Conservation (phyloP, 2,888 invertebrate species). For the Zele albiditarsus region DNA sequence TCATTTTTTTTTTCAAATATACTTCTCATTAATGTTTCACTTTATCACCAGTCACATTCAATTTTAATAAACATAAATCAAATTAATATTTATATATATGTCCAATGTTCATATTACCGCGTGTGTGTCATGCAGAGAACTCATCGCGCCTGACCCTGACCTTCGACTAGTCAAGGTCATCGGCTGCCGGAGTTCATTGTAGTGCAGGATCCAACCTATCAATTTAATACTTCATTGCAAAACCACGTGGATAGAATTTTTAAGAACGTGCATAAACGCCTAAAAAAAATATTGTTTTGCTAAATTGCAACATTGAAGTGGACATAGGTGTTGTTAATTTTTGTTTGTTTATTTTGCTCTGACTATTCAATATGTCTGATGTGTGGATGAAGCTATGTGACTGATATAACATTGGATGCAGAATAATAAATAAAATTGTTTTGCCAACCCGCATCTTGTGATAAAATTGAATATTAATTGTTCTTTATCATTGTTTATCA, state of each 20-base stretch:
- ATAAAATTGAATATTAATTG: neutral
- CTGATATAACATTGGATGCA: neutral
- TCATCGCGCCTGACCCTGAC: slow-evolving; percentile 29
- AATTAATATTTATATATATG: neutral
- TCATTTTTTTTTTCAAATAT: neutral
- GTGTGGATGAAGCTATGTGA: slow-evolving; percentile 32
- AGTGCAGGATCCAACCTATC: neutral
- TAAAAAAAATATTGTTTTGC: neutral
- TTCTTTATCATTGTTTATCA: neutral
- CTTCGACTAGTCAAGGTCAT: slow-evolving; percentile 34
- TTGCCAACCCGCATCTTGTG: neutral
- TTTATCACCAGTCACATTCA: neutral
- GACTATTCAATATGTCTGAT: neutral
- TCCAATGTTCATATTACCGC: slow-evolving; percentile 36
- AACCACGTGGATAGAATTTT: slow-evolving; percentile 12
- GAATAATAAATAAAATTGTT: neutral
- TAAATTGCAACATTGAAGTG: neutral
- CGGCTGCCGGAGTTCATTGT: neutral
- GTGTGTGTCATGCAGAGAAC: slow-evolving; percentile 29
- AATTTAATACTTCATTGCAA: slow-evolving; percentile 14
- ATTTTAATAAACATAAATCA: neutral
- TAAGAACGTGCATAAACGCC: too few species aligned
- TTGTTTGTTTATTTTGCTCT: neutral
- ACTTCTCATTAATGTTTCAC: neutral
- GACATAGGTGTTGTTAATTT: neutral